Base-by-base conservation (phyloP, 1,140 invertebrate species). In the Cherax destructor region DNA sequence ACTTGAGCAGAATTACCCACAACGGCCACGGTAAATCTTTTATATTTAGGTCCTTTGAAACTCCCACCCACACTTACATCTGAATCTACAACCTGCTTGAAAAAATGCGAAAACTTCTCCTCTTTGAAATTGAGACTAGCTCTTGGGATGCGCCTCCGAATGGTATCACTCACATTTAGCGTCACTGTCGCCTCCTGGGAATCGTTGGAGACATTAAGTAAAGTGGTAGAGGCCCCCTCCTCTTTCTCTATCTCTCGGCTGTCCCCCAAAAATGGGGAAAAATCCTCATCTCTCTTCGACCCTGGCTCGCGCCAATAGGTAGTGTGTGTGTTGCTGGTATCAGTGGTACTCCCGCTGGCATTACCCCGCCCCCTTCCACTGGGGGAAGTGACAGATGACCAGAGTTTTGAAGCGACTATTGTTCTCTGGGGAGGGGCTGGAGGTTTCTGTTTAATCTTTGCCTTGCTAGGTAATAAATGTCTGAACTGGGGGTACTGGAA, bases 91-190 rank as follows among this genome's bases (percentile, higher is more conserved):
- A 21, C 61, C 9, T 59, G 18, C 11, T 86, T 74, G 16, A 86
- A 72, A 49, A 76, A 21, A 18, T 83, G 24, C 2, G 47, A 10
- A 6, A 72, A 56, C 30, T 65, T 79, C 21, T 88, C 76, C 78
- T 89, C 87, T 18, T 89, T 83, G 59, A 91, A 69, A 76, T 85
- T 72, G 11, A 91, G 83, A 24, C 88, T 91, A 24, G 13, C 74
- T 76, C 88, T 91, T 18, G 88, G 88, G 56, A 91, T 65, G 56
- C 88, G 88, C 30, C 88, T 59, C 7, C 88, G 88, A 52, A 91
- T 85, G 41, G 88, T 91, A 85, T 91, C 88, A 79, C 88, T 91
- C 81, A 91, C 81, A 59, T 84, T 91, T 85, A 91, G 83, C 56
- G 88, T 91, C 83, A 91, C 83, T 56, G 88, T 91, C 50, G 83